Evolutionary conservation across 2,113 vertebrate species (phyloP), one percentile per base, ranked within the genome.

Genomic region (Rhagologus leucostigma): DNA sequence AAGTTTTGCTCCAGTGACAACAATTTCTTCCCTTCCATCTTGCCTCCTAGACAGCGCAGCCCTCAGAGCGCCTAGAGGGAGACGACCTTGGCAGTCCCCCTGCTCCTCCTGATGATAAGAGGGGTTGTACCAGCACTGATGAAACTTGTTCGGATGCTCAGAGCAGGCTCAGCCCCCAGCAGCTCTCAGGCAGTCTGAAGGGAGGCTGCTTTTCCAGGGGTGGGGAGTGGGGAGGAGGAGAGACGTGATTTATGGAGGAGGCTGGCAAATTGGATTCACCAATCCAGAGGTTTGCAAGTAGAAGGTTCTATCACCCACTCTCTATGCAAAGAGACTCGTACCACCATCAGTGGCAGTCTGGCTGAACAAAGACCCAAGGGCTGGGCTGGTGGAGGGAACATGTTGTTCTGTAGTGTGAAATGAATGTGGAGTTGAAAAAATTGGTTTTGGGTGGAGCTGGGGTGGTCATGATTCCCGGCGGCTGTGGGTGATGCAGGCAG

Each of bases 261-360:
- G 41, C 41, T 96, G 95, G 90, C 96, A 78, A n/a, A n/a, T n/a
- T 9, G 0, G 0, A 64, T 84, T 87, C 94, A 95, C 3, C 0
- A 0, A 53, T 60, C 69, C 87, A 95, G 75, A 92, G 71, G 75
- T 87, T 96, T 96, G 82, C 64, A 84, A 96, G 85, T 73, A 71
- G 90, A 91, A 92, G 88, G 88, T 57, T 95, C 60, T 49, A 52
- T 86, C 96, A 49, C 77, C 80, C 80, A 91, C 93, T 84, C 60
- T 77, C 52, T 88, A 93, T 94, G 93, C 94, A 96, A 95, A 96
- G n/a, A 95, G 60, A 64, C 44, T 78, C 5, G 1, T 93, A 90
- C 55, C 20, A 4, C 68, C 20, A 9, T 56, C 73, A 44, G 71
- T 86, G 60, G 68, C 95, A 94, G 76, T 76, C 92, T 94, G 92